phyloP scores from a whole-genome alignment of 2,797 vertebrate species.

The Atherinosoma microstoma region DNA sequence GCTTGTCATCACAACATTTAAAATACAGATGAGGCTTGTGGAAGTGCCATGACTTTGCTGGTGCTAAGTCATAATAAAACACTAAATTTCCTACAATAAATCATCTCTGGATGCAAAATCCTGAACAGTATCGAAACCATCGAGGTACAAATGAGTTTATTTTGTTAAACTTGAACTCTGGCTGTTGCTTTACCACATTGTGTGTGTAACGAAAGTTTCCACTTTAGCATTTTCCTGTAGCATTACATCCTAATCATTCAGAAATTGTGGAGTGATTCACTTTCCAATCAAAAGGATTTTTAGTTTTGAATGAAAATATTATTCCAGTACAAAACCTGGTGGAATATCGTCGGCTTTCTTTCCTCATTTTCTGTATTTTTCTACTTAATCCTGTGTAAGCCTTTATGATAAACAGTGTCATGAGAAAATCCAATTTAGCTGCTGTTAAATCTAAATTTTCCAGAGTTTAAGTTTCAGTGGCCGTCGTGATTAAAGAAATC shows the following conservation, averaged over 20 bases:
- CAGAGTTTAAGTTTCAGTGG: constrained; percentile 54
- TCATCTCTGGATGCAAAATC: too few relatives aligned
- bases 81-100: not conserved
- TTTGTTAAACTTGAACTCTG: too few relatives aligned
- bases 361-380: constrained; percentile 19
- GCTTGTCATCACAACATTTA: not conserved
- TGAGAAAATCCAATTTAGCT: constrained; percentile 59
- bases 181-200: too few relatives aligned
- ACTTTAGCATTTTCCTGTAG: not conserved
- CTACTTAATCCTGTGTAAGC: constrained; percentile 49
- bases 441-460: constrained; percentile 57
- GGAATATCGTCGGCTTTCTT: constrained; percentile 13
- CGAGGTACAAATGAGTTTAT: too few relatives aligned
- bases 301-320: constrained; percentile 31
- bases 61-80: not conserved
- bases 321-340: constrained; percentile 22
- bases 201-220: too few relatives aligned
- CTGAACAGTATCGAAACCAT: too few relatives aligned
- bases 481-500: constrained; percentile 41
- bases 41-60: not conserved
- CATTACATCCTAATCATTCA: not conserved
- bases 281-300: constrained; percentile 3
- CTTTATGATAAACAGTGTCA: constrained; percentile 50
- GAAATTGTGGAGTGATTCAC: not conserved
- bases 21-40: not conserved